Evolutionary conservation across 2,113 vertebrate genomes (phyloP).

Genomic region (Tautogolabrus adspersus): DNA sequence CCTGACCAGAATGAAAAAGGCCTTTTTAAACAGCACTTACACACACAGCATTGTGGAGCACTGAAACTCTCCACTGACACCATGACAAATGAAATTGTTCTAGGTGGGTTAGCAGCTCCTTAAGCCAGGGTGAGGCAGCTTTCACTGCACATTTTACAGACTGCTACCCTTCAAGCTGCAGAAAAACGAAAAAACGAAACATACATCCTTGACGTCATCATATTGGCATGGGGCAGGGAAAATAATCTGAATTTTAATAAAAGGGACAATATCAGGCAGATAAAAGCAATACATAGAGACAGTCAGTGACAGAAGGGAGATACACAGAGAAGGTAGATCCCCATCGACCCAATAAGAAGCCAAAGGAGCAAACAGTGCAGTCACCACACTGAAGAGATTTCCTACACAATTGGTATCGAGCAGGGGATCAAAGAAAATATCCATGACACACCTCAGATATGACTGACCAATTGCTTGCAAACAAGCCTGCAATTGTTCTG

Average conservation of each 20-base stretch:
- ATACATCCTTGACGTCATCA: slow-evolving; percentile 9
- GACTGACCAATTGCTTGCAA: slow-evolving; percentile 9
- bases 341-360: slow-evolving; percentile 23
- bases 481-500: background rate
- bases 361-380: slow-evolving; percentile 8
- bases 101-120: slow-evolving; percentile 56
- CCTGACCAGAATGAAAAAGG: background rate
- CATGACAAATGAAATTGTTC: slow-evolving; percentile 65
- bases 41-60: slow-evolving; percentile 21
- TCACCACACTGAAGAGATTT: slow-evolving; percentile 11
- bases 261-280: slow-evolving; percentile 33
- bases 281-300: slow-evolving; percentile 38
- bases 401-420: slow-evolving; percentile 13
- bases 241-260: slow-evolving; percentile 52
- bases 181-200: slow-evolving; percentile 35
- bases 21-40: slow-evolving; percentile 6
- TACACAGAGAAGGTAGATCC: background rate
- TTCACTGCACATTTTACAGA: slow-evolving; percentile 43
- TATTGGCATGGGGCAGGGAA: slow-evolving; percentile 28
- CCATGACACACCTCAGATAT: slow-evolving; percentile 11
- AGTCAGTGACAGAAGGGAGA: slow-evolving; percentile 9
- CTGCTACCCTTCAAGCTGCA: slow-evolving; percentile 22
- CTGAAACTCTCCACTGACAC: slow-evolving; percentile 43
- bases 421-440: background rate
- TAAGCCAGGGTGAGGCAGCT: slow-evolving; percentile 30